Evolutionary conservation across 2,888 invertebrate species (phyloP), one percentile per base, ranked within the genome.

Genomic region (Lepetodrilus schrolli): DNA sequence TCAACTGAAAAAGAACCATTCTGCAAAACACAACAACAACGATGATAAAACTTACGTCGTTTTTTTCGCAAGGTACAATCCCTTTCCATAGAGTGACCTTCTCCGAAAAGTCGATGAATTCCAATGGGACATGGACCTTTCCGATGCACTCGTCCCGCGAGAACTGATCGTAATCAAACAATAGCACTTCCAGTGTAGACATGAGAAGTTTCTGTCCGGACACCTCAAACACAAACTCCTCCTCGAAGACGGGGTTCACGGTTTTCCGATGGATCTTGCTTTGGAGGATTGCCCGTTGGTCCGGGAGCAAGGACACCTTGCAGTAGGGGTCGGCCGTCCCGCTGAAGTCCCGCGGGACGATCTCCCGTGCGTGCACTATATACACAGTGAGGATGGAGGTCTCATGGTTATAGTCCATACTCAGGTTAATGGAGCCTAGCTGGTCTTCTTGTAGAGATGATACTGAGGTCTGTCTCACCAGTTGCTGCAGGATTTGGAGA

Each of bases 291-390:
- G 80, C 79, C 49, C 83, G 78, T 20, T 82, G 80, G 86, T 96
- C 96, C 81, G 96, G 96, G 91, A 97, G 96, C 95, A 97, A 96
- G 91, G 96, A 96, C 0, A 97, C 96, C 87, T 93, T 93, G 37
- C 94, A 94, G 86, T 94, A 94, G 0, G 94, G 94, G 90, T 94
- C 87, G 13, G 87, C 86, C 0, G 88, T 87, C 17, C 86, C 87
- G 71, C 82, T 85, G 75, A 84, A 82, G 74, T 88, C 87, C 21
- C 86, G 80, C 0, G 89, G 82, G 75, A 84, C 83, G 23, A 89
- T 84, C 75, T 88, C 88, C n/a, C 93, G 90, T 78, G 93, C 94
- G 91, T 94, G 93, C 72, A 94, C 91, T 7, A 95, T 91, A 74
- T 92, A 91, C 7, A 94, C 93, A 0, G 93, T 93, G 37, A 94